A percentile compares a stretch with the other conserved stretches of the same genome.
Evolutionary conservation across 2,888 invertebrate genomes (phyloP).

Genomic region (Falcaria lacertinaria): DNA sequence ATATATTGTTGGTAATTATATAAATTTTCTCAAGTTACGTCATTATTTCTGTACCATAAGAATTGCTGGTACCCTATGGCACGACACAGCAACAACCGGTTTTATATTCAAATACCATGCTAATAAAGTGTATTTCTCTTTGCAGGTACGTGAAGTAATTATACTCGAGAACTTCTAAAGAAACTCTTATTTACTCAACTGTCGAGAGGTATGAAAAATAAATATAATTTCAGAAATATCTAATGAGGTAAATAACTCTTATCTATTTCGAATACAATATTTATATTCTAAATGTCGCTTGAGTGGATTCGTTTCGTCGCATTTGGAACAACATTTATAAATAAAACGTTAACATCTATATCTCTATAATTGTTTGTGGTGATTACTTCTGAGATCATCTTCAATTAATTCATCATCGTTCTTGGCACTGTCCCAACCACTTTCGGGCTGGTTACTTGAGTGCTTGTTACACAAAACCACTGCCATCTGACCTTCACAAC

Average conservation of each 20-base stretch:
- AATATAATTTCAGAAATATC: background rate
- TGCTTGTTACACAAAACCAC: too few species aligned
- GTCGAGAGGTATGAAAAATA: background rate
- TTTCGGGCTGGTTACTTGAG: too few species aligned
- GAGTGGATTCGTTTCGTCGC: too few species aligned
- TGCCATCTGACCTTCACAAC: too few species aligned
- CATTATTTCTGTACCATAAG: background rate
- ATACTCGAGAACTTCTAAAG: background rate
- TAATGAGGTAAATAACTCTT: background rate
- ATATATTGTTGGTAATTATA: background rate
- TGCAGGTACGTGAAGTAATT: conserved; percentile 23
- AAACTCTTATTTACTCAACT: background rate
- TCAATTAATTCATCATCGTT: too few species aligned
- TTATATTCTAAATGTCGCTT: conserved; percentile 1
- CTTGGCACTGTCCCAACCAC: too few species aligned
- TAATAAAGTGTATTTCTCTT: conserved; percentile 24
- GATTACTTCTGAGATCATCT: too few species aligned
- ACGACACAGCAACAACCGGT: background rate
- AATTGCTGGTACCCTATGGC: conserved; percentile 1
- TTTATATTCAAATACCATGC: conserved; percentile 1
- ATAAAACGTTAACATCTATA: too few species aligned
- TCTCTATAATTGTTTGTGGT: too few species aligned
- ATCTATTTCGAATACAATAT: background rate
- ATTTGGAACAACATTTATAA: too few species aligned
- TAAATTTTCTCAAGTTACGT: background rate